phyloP scores from a whole-genome alignment of 2,797 vertebrate genomes.

The Tokudaia tokunoshimensis region DNA sequence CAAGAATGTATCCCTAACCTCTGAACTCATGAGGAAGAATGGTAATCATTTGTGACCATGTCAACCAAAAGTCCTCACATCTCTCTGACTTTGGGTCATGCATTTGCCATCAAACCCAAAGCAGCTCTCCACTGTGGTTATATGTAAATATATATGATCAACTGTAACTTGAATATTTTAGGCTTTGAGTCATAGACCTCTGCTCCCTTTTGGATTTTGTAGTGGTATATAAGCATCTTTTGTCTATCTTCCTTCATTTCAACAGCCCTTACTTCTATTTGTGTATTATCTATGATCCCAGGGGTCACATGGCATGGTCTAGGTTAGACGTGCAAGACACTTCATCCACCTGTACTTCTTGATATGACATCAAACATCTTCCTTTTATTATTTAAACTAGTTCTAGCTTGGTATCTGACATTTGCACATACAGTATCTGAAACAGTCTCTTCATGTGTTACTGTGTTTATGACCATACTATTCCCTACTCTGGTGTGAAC shows the following conservation, averaged over 20 bases:
- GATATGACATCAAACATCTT: neutral
- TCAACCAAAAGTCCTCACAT: constrained; percentile 31
- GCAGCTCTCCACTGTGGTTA: neutral
- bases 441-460: neutral
- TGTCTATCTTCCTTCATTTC: neutral
- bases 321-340: neutral
- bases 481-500: neutral
- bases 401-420: constrained; percentile 1
- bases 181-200: neutral
- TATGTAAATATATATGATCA: neutral
- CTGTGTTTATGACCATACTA: no score
- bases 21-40: constrained; percentile 9
- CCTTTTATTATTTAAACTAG: neutral
- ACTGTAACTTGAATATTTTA: neutral
- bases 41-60: neutral
- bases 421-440: neutral
- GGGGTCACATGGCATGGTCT: neutral
- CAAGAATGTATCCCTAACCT: constrained; percentile 42
- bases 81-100: constrained; percentile 43
- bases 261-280: neutral
- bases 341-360: neutral
- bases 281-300: neutral
- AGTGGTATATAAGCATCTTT: neutral
- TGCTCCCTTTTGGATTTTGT: neutral
- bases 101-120: constrained; percentile 11